Evolutionary conservation across 2,113 vertebrate species (phyloP), one percentile per base, ranked within the genome.

Genomic region (Coregonus clupeaformis): DNA sequence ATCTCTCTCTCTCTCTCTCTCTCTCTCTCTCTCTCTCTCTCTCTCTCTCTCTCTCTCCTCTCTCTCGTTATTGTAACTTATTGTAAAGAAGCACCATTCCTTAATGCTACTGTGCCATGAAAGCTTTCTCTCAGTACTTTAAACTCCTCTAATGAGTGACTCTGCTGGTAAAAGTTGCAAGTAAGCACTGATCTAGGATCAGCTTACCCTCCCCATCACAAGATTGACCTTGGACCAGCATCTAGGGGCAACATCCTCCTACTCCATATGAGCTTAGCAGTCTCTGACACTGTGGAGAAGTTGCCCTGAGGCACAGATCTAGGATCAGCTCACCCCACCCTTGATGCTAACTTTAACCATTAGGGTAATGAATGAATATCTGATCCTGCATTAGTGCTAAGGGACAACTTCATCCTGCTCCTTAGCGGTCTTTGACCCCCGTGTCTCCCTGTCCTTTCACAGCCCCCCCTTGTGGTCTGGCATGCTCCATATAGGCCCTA

Each of bases 81-180:
- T 45, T 87, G 86, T 89, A 91, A 90, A 90, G 82, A 90, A 84
- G 20, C 14, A 67, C 82, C 89, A 91, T 91, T 90, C 90, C 91
- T 80, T 42, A 70, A 86, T 83, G 73, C 80, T 30, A 80, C 83
- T 69, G 74, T 82, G 69, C 74, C 85, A 81, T 87, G 77, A 59
- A 80, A 73, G 84, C 88, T 75, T 88, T 76, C 80, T 69, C 22
- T 73, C 60, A 47, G 49, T 76, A 74, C 66, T 12, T 7, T 32
- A 7, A 60, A 60, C n/a, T 55, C 14, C 36, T 42, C 16, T 14
- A 52, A 83, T 77, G 36, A 52, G 5, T 18, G 49, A 47, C 20
- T 75, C 84, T 82, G 62, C 47, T 79, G 52, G 80, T 89, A 78
- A 57, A 85, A 66, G 82, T 86, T 78, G 70, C 80, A 27, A 64